These are phyloP conservation scores for Xenopus tropicalis DNA, from an alignment of 2,113 vertebrate species.

Conservation along the genomic window DNA sequence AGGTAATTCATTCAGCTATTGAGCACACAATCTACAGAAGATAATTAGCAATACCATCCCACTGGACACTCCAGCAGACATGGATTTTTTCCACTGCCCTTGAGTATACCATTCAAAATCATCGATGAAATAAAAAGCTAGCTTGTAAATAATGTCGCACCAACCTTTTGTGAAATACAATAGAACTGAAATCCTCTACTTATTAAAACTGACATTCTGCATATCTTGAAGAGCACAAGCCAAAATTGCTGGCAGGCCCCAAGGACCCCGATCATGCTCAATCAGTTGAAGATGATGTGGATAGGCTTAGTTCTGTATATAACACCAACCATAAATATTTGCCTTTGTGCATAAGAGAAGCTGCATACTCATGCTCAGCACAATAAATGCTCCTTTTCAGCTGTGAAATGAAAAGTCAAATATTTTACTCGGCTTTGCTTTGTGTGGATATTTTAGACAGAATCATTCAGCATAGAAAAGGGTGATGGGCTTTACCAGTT, in stretches of 20 bases:
- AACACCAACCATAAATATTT: constrained; percentile 35
- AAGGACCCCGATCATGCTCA: constrained; percentile 24
- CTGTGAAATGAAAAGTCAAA: constrained; percentile 39
- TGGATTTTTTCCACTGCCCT: constrained; percentile 33
- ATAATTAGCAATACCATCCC: constrained; percentile 40
- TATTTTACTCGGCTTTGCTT: constrained; percentile 35
- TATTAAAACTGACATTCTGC: constrained; percentile 40
- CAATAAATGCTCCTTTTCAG: constrained; percentile 37
- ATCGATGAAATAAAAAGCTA: constrained; percentile 39
- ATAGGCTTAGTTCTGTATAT: constrained; percentile 27
- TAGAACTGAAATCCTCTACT: constrained; percentile 27
- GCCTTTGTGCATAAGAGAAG: constrained; percentile 37
- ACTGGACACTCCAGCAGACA: constrained; percentile 33
- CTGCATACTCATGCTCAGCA: constrained; percentile 32
- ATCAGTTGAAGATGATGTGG: constrained; percentile 27
- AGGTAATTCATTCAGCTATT: constrained; percentile 39
- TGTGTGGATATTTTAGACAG: constrained; percentile 25
- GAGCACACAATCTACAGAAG: constrained; percentile 38
- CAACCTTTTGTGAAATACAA: constrained; percentile 29
- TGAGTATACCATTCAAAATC: constrained; percentile 28
- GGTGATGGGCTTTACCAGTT: constrained; percentile 32
- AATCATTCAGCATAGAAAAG: constrained; percentile 29
- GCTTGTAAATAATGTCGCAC: constrained; percentile 33
- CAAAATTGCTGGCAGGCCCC: constrained; percentile 10
- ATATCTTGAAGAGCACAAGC: constrained; percentile 15